Percentiles rank a stretch among this genome's conserved stretches.
Conservation (phyloP, 2,797 vertebrate species). For the Sebastiscus tertius region DNA sequence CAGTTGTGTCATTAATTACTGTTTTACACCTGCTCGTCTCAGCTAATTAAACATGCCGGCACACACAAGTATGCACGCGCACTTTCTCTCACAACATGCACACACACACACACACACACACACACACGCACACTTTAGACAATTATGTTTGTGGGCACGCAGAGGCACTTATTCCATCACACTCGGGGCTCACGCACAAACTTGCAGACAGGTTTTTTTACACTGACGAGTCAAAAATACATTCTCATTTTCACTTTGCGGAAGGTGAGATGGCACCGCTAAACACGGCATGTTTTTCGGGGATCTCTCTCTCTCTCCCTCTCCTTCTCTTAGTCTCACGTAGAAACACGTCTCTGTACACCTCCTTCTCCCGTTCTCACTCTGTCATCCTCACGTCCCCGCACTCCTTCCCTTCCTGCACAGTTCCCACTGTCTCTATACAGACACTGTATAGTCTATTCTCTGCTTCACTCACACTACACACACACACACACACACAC, state of each 20-base stretch:
- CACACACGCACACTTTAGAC: not conserved
- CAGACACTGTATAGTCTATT: not conserved
- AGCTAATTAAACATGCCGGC: conserved; percentile 83
- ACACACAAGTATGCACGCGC: conserved; percentile 33
- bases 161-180: conserved; percentile 28
- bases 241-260: conserved; percentile 73
- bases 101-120: not conserved
- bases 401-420: conserved; percentile 20
- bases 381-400: conserved; percentile 45
- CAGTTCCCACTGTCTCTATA: conserved; percentile 15
- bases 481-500: not conserved
- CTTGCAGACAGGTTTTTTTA: conserved; percentile 41
- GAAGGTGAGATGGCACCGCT: conserved; percentile 71
- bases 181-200: conserved; percentile 12
- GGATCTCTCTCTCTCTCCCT: conserved; percentile 40
- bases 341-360: conserved; percentile 44
- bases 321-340: conserved; percentile 32
- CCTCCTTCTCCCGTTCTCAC: conserved; percentile 46
- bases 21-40: conserved; percentile 90
- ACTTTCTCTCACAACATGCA: not conserved
- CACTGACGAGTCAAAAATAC: conserved; percentile 73
- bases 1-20: conserved; percentile 89
- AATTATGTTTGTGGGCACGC: not conserved
- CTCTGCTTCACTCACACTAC: not conserved
- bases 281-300: conserved; percentile 55